phyloP scores from a whole-genome alignment of 2,888 invertebrate species.

The Subacronicta megacephala region DNA sequence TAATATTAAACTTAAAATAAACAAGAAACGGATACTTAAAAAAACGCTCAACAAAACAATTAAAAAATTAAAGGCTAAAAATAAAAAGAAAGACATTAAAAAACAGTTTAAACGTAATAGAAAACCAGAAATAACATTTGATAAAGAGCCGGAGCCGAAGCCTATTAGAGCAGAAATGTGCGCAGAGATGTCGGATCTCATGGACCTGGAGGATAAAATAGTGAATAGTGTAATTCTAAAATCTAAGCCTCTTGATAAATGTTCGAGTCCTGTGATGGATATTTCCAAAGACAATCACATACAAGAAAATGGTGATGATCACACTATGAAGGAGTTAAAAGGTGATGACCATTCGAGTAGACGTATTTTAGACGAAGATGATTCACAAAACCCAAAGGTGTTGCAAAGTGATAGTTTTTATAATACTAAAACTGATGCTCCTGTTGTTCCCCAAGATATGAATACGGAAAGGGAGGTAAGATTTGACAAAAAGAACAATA shows the following conservation, averaged over 20 bases:
- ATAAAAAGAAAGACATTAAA: constrained; percentile 34
- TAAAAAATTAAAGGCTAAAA: constrained; percentile 28
- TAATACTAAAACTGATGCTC: not conserved
- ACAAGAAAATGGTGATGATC: constrained; percentile 19
- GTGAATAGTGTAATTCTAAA: constrained; percentile 61
- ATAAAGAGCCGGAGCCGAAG: constrained; percentile 8
- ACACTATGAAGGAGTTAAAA: not conserved
- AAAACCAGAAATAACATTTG: constrained; percentile 9
- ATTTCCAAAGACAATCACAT: constrained; percentile 34
- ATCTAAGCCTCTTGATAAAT: constrained; percentile 10
- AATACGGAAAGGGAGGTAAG: not conserved
- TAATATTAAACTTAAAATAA: constrained; percentile 12
- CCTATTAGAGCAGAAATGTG: not conserved
- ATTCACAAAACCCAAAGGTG: constrained; percentile 12
- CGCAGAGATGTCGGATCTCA: constrained; percentile 14
- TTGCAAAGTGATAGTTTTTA: constrained; percentile 5
- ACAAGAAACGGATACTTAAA: constrained; percentile 21
- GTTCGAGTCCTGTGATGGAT: constrained; percentile 18
- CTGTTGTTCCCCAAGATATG: constrained; percentile 5
- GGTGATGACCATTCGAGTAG: constrained; percentile 19
- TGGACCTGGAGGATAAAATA: constrained; percentile 67
- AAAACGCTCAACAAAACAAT: constrained; percentile 30
- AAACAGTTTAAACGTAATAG: constrained; percentile 32
- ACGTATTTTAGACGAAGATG: constrained; percentile 34
- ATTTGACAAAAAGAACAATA: not conserved